Conservation (phyloP, 1,140 invertebrate genomes). For the Sinonovacula constricta region DNA sequence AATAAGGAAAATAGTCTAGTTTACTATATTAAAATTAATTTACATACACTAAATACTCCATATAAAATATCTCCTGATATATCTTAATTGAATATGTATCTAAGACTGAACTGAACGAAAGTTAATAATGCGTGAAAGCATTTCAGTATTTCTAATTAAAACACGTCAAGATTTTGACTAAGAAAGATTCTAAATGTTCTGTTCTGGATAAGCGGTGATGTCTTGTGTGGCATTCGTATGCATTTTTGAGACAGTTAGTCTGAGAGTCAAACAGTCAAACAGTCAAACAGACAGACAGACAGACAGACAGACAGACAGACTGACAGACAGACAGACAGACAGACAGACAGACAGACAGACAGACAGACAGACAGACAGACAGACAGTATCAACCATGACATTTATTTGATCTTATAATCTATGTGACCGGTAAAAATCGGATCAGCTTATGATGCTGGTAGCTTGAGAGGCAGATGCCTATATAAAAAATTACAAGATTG, state of each 20-base stretch:
- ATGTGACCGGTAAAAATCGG: too few species aligned
- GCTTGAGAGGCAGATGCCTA: too few species aligned
- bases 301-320: constrained; percentile 59
- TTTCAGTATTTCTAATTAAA: not conserved
- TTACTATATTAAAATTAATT: too few species aligned
- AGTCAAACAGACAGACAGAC: constrained; percentile 54
- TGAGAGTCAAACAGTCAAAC: constrained; percentile 50
- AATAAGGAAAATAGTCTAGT: too few species aligned
- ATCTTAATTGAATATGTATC: not conserved
- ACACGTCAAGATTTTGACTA: not conserved
- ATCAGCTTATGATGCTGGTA: too few species aligned
- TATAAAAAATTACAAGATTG: too few species aligned
- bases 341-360: constrained; percentile 25
- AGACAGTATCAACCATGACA: constrained; percentile 10
- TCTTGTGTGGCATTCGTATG: not conserved
- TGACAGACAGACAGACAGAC: constrained; percentile 49
- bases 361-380: constrained; percentile 25
- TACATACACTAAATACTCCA: too few species aligned
- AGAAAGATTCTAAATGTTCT: not conserved
- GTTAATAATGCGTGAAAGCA: not conserved
- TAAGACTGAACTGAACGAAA: not conserved
- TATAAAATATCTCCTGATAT: not conserved
- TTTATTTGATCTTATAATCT: too few species aligned
- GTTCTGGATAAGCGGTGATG: not conserved
- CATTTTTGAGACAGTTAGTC: not conserved